Evolutionary conservation across 1,140 invertebrate genomes (phyloP), one percentile per base, ranked within the genome.

Genomic region (Drosophila sulfurigaster): DNA sequence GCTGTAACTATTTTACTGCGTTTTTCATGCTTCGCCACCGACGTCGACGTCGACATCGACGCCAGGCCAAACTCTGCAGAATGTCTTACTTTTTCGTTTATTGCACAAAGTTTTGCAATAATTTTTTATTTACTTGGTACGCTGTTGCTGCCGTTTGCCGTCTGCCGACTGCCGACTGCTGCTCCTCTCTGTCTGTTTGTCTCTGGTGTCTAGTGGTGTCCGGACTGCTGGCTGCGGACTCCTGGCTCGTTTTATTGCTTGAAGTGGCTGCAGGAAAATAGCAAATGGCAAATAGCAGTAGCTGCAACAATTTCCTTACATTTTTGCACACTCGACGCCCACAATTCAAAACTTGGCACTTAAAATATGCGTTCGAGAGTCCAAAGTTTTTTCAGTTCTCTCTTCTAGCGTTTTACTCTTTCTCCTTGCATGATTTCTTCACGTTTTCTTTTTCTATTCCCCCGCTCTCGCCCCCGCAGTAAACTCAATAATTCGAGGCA

Each of bases 71-170:
- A 51, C 68, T 43, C 59, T 63, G 35, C 45, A 82, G 82, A 79
- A 86, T 81, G 83, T 83, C 83, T 78, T 88, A 88, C 82, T 82
- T 88, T 87, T 88, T 87, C 83, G 83, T 87, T 83, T 87, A 87
- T 87, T 87, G 83, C 83, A 71, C 62, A 87, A 87, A 87, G 77
- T 87, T 87, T 83, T 80, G 83, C 83, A 87, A 87, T 87, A 87
- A 88, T 87, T 87, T 87, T 87, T 88, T 87, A 87, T 87, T 87
- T 87, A 87, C 83, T 87, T 75, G 83, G 49, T 64, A 66, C 68
- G 35, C 48, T 73, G 63, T 46, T 62, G 57, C 62, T 67, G 41
- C 41, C 41, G 41, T 43, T 43, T 43, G 66, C 30, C 13, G 56
- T 15, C 16, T 63, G 41, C 38, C 13, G 62, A 30, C 35, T 38